Percentiles rank a stretch among this genome's conserved stretches.
phyloP scores from a whole-genome alignment of 2,888 invertebrate genomes.

The Epiblema foenella region DNA sequence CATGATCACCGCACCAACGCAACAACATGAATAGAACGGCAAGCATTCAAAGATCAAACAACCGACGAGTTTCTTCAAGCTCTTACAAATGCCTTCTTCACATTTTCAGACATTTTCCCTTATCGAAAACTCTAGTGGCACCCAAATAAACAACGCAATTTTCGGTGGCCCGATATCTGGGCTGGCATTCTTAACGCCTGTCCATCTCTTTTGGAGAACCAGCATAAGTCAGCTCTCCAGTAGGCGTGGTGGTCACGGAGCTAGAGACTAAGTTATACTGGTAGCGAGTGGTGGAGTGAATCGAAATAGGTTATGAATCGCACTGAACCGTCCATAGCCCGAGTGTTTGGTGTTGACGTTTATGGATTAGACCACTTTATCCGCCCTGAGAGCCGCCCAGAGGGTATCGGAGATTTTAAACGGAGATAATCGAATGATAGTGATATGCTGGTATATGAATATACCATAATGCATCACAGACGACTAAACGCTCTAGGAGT shows the following conservation, averaged over 20 bases:
- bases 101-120: constrained; percentile 35
- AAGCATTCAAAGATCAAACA: constrained; percentile 28
- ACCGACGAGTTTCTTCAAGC: constrained; percentile 15
- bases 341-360: constrained; percentile 42
- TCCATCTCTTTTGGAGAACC: background rate
- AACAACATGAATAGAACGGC: background rate
- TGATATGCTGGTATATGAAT: constrained; percentile 21
- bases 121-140: constrained; percentile 45
- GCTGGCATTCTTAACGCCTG: background rate
- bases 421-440: constrained; percentile 28
- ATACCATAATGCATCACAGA: background rate
- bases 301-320: background rate
- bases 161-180: constrained; percentile 49
- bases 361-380: constrained; percentile 43
- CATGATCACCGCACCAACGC: background rate
- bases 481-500: background rate
- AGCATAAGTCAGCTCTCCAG: background rate
- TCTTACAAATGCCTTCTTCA: constrained; percentile 17
- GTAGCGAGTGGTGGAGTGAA: background rate
- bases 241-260: background rate
- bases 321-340: constrained; percentile 10
- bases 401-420: constrained; percentile 39
- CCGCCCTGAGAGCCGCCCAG: constrained; percentile 20
- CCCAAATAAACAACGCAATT: constrained; percentile 60
- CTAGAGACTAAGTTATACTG: background rate